These are phyloP conservation scores for Mylabris phalerata DNA, from an alignment of 1,140 invertebrate species.

Conservation along the genomic window DNA sequence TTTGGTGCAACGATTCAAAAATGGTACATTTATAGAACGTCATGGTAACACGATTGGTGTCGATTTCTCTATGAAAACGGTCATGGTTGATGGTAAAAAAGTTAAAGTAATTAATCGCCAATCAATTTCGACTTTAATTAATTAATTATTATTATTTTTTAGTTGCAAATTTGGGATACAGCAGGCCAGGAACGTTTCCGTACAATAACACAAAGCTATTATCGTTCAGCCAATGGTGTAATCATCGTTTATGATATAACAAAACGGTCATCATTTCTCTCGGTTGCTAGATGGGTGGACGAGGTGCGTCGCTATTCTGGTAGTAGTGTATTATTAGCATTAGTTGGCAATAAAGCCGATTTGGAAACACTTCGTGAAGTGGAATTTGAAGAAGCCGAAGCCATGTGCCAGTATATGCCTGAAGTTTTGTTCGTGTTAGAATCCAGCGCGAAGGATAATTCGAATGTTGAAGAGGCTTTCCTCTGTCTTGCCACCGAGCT, in stretches of 20 bases:
- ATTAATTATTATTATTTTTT: conserved; percentile 11
- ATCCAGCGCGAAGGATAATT: conserved; percentile 90
- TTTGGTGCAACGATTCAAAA: conserved; percentile 87
- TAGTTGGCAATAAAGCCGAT: conserved; percentile 92
- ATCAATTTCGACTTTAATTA: not conserved
- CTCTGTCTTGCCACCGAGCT: conserved; percentile 80
- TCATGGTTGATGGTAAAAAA: conserved; percentile 84
- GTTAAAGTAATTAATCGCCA: conserved; percentile 64
- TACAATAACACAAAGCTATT: conserved; percentile 91
- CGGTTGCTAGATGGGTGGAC: conserved; percentile 87
- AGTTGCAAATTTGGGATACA: conserved; percentile 91
- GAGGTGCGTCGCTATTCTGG: conserved; percentile 86
- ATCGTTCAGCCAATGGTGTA: conserved; percentile 86
- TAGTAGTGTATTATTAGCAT: conserved; percentile 77
- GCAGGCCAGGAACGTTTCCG: conserved; percentile 88
- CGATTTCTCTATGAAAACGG: conserved; percentile 95
- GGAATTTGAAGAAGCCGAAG: conserved; percentile 73
- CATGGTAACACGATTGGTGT: conserved; percentile 94
- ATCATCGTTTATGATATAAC: conserved; percentile 95
- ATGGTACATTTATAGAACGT: conserved; percentile 85
- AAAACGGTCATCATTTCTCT: conserved; percentile 82
- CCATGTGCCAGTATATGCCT: conserved; percentile 74
- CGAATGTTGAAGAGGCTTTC: conserved; percentile 89
- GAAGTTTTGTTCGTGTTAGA: conserved; percentile 81
- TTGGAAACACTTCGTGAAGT: conserved; percentile 74